Evolutionary conservation across 2,797 vertebrate species (phyloP).

Genomic region (Buceros bicornis): DNA sequence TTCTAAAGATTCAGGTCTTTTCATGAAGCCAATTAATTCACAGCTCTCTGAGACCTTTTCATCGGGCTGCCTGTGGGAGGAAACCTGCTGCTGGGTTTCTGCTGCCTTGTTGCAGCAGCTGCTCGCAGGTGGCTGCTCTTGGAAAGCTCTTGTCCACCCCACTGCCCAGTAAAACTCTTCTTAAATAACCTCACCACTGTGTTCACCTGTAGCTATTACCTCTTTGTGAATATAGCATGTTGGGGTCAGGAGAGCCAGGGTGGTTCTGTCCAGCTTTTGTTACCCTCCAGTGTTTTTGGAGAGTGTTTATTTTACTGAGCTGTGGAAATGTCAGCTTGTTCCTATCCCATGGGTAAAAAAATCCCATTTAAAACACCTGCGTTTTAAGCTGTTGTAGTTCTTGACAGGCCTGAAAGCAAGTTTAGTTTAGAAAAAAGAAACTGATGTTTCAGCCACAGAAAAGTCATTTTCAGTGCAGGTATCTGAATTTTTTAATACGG

Average conservation of each 20-base stretch:
- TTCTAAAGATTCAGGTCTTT: background rate
- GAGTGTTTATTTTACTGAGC: background rate
- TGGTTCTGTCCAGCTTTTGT: background rate
- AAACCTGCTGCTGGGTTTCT: background rate
- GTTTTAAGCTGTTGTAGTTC: background rate
- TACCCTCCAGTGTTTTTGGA: background rate
- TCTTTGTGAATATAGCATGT: accelerated
- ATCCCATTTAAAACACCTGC: background rate
- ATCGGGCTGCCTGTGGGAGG: background rate
- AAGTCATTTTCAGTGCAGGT: accelerated
- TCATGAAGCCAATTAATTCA: accelerated
- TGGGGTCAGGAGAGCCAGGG: accelerated
- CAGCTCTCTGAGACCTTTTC: background rate
- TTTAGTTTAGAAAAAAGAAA: background rate
- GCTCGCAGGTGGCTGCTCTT: background rate
- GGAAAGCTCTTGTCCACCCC: background rate
- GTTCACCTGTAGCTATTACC: background rate
- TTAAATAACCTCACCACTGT: background rate
- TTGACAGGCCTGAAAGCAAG: background rate
- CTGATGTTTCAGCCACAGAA: background rate
- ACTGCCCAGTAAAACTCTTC: background rate
- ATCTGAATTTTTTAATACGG: background rate
- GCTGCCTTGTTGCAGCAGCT: background rate
- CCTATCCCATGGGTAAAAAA: background rate
- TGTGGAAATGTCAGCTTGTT: background rate